phyloP scores from a whole-genome alignment of 2,888 invertebrate genomes.

The Nysson spinosus region DNA sequence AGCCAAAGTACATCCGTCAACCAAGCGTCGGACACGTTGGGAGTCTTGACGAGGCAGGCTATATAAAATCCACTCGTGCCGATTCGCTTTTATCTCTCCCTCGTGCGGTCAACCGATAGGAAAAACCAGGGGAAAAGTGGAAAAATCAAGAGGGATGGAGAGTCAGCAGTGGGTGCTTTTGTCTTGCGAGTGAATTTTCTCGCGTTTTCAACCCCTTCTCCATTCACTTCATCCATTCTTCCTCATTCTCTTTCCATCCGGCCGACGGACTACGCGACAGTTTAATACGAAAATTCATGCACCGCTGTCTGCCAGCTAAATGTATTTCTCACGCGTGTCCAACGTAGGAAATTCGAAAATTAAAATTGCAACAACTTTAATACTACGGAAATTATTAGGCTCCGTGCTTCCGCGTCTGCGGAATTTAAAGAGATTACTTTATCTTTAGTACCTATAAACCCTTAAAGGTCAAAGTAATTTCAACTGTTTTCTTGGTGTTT shows the following conservation, averaged over 20 bases:
- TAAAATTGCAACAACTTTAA: no score
- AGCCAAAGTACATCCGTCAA: constrained; percentile 12
- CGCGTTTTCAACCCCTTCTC: neutral
- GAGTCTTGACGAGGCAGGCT: constrained; percentile 12
- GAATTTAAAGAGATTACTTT: no score
- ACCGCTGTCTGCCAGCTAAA: no score
- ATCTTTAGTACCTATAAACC: no score
- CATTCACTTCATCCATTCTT: neutral
- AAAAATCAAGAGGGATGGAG: neutral
- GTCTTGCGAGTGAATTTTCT: constrained; percentile 20
- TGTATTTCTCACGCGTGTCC: no score
- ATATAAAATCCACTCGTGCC: constrained; percentile 29
- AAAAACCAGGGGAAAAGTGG: neutral
- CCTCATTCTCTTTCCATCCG: no score
- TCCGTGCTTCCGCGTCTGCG: no score
- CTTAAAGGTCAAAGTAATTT: no score
- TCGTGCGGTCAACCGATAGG: neutral
- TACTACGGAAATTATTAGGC: no score
- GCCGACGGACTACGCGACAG: neutral
- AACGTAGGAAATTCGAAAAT: no score
- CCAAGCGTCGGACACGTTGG: constrained; percentile 4
- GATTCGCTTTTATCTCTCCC: constrained; percentile 34
- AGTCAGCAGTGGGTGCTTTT: constrained; percentile 2
- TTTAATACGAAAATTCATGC: neutral
- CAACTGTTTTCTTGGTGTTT: no score